Base-by-base conservation (phyloP, 2,797 vertebrate species). In the Sebastes minor region DNA sequence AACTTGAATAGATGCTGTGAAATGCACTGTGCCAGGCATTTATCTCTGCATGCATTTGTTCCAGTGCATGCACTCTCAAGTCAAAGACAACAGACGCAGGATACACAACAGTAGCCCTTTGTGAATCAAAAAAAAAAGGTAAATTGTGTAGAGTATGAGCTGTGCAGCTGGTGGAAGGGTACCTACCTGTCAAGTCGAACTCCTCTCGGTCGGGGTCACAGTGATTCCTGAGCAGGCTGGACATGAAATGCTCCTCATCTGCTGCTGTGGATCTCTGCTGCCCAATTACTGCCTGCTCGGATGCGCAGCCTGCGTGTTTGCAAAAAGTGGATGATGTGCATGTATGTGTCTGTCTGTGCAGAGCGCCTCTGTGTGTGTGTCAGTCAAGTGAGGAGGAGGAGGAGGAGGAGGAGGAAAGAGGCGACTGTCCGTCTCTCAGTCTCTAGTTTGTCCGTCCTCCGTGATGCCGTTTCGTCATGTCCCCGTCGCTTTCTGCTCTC, bases 161-260 rank as follows among this genome's bases (percentile, higher is more conserved):
- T 60, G 88, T 30, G 70, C 42, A 46, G 42, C 88, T 78, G 90
- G 84, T 76, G 82, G 82, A 86, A 83, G 89, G 81, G 42, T 46
- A 46, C 42, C 42, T 95, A 96, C 95, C 95, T 96, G 94, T 94
- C 93, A 93, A 91, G 92, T 92, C 89, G 94, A 92, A 94, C 93
- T 95, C 90, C 91, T 93, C 83, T 83, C 93, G 85, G 95, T 90
- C 90, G 94, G 95, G 96, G 94, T 95, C 95, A 96, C 93, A 87
- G 87, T 84, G 94, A 90, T 90, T 91, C 92, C 92, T 85, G 89
- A 80, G 73, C 92, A 88, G 92, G 88, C 88, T 93, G 92, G 88
- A 92, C 94, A 93, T 94, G 91, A 93, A 95, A 93, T 86, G 91
- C 88, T 46, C 90, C 85, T 93, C 92, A 92, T 90, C 89, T 79